These are phyloP conservation scores for Nannospalax galili DNA, from an alignment of 2,113 vertebrate genomes.

Conservation along the genomic window DNA sequence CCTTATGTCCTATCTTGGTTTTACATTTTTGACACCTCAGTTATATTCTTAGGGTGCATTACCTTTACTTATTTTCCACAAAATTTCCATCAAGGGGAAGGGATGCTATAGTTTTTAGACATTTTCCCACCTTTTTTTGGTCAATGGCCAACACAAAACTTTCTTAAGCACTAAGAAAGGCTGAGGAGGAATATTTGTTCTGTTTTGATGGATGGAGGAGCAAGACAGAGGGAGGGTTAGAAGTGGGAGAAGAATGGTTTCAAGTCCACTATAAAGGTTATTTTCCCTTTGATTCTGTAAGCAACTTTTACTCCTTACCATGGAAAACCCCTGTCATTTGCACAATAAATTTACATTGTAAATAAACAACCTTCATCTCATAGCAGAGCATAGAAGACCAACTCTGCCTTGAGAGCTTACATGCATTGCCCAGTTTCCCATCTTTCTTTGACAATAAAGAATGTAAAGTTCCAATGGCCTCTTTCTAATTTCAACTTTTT, in stretches of 20 bases:
- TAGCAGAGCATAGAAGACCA: too few relatives aligned
- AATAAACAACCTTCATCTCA: background rate
- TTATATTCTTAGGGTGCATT: background rate
- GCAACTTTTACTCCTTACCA: background rate
- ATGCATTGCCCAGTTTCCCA: background rate
- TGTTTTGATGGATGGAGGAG: background rate
- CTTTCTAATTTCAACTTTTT: background rate
- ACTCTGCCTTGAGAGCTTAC: background rate
- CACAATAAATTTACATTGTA: background rate
- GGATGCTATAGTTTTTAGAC: background rate
- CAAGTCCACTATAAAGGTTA: background rate
- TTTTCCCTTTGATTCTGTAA: background rate
- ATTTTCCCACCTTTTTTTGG: background rate
- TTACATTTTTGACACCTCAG: background rate
- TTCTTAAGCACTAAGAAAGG: background rate
- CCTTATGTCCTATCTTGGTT: background rate
- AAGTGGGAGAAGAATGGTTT: background rate
- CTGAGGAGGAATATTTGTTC: background rate
- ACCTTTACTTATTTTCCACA: background rate
- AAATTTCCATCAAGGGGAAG: background rate
- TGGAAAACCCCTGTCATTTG: background rate
- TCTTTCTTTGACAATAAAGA: background rate
- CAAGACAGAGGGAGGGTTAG: background rate
- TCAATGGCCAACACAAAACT: background rate
- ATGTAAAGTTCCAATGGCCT: background rate